Evolutionary conservation across 2,888 invertebrate species (phyloP), one percentile per base, ranked within the genome.

Genomic region (Sphaerophoria taeniata): DNA sequence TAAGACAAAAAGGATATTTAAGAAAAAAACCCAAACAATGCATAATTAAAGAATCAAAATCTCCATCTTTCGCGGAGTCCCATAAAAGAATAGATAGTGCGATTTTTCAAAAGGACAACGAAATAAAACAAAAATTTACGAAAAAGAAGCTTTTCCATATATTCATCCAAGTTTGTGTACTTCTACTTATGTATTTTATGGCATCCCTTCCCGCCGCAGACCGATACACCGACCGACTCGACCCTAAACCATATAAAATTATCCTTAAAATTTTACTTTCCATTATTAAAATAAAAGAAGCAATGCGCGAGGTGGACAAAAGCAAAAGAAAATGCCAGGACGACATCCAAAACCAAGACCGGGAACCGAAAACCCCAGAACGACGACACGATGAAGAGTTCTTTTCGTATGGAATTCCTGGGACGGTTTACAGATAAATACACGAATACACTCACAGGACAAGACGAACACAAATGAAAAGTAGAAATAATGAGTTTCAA

Each of bases 231-330:
- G n/a, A n/a, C n/a, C n/a, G n/a, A n/a, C n/a, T 6, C 36, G n/a
- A 58, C 14, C 36, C 16, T 14, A 60, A 60, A 47, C 74, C 74
- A 74, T 61, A 72, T 71, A 80, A 72, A 76, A 80, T 80, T 80
- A 72, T 75, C 71, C 72, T 76, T 76, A 84, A 79, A 80, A 79
- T 75, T 69, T 75, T 67, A 84, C 72, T 84, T 51, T 84, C 84
- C 79, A 80, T 84, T 84, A 84, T 84, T 71, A 71, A 84, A 84
- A 84, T 53, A 67, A 79, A 84, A 71, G 83, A 79, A 71, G 79
- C 60, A 58, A 49, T 14, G 61, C 39, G 55, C 65, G 74, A 70
- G 74, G 60, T 79, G 83, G 75, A 84, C 79, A 84, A 79, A 79
- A 60, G 51, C 51, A 83, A 24, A 61, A 53, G 67, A 67, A 67